A percentile compares a stretch with the other conserved stretches of the same genome.
Conservation (phyloP, 2,113 vertebrate species). For the Sceloporus undulatus region DNA sequence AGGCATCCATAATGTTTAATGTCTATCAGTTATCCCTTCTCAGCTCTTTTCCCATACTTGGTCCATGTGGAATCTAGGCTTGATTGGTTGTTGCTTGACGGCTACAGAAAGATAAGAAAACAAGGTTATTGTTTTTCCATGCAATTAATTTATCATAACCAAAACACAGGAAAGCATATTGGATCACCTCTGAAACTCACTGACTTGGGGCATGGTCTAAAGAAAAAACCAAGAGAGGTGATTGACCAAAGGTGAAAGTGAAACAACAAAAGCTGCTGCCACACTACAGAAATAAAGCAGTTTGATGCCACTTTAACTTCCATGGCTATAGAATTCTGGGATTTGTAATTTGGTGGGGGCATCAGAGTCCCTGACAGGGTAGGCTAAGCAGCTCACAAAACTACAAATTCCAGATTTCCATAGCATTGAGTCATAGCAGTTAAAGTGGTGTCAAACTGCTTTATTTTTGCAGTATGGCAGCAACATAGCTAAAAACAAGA, state of each 20-base stretch:
- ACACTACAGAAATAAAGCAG: no score
- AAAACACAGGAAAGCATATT: background rate
- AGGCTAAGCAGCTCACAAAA: no score
- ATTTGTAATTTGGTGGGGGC: no score
- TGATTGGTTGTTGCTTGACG: background rate
- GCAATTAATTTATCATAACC: background rate
- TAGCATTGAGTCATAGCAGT: no score
- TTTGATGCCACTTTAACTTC: no score
- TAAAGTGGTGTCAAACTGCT: no score
- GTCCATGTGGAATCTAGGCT: background rate
- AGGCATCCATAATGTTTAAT: background rate
- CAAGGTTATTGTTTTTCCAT: background rate
- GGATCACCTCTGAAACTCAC: background rate
- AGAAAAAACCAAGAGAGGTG: background rate
- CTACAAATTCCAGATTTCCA: no score
- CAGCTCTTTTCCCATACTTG: background rate
- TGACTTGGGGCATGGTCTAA: conserved; percentile 11
- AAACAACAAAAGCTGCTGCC: background rate
- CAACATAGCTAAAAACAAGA: background rate
- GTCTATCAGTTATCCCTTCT: background rate
- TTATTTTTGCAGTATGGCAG: no score
- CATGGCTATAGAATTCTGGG: no score
- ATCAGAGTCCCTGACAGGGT: no score
- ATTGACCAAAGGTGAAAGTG: background rate
- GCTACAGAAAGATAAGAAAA: background rate